Evolutionary conservation across 2,888 invertebrate genomes (phyloP).

Genomic region (Homarus gammarus): DNA sequence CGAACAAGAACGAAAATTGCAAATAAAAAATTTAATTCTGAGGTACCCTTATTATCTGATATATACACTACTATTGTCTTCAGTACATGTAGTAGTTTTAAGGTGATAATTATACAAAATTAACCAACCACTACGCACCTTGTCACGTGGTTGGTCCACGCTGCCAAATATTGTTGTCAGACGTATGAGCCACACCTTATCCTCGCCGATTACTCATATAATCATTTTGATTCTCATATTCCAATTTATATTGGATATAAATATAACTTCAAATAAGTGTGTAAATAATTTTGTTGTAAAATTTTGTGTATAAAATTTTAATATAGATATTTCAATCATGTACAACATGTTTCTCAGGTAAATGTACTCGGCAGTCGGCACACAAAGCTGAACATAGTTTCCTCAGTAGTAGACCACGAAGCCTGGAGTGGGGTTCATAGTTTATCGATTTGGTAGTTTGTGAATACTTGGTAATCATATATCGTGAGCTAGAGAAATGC

Average conservation of each 20-base stretch:
- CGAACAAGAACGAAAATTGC: no score
- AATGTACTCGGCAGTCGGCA: not conserved
- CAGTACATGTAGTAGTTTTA: conserved; percentile 1
- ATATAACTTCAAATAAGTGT: not conserved
- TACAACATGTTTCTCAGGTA: not conserved
- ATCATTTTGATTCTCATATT: not conserved
- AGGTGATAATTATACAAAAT: not conserved
- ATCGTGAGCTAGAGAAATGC: not conserved
- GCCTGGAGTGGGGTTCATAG: not conserved
- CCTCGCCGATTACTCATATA: no score
- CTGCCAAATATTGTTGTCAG: not conserved
- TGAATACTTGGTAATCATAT: not conserved
- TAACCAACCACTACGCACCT: not conserved
- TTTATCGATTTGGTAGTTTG: not conserved
- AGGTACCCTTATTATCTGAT: not conserved
- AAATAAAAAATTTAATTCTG: no score
- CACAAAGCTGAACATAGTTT: not conserved
- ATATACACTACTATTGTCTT: not conserved
- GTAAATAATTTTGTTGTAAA: not conserved
- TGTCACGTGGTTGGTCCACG: not conserved
- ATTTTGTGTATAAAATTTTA: not conserved
- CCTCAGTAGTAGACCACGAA: not conserved
- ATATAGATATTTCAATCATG: not conserved
- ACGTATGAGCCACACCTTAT: not conserved
- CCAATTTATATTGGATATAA: not conserved